Percentiles rank a stretch among this genome's conserved stretches.
Conservation (phyloP, 2,888 invertebrate species). For the Frankliniella fusca region DNA sequence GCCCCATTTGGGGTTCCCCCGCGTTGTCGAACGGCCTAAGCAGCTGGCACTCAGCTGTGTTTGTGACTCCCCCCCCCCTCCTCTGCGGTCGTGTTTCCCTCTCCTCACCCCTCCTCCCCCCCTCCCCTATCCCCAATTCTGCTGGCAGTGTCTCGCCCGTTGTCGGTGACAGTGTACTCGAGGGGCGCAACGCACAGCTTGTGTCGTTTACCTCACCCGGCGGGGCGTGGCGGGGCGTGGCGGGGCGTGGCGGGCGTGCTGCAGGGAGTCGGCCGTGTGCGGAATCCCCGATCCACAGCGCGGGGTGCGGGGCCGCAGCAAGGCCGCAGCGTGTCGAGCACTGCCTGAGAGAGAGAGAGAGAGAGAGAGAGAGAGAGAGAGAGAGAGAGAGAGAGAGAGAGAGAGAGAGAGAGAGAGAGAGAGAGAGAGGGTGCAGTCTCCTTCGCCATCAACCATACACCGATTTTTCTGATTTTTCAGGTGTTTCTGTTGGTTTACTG, state of each 20-base stretch:
- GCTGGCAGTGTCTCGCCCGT: not conserved
- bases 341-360: not conserved
- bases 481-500: too few relatives aligned
- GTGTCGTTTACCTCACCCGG: slow-evolving; percentile 16
- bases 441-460: too few relatives aligned
- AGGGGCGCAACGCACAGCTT: slow-evolving; percentile 6
- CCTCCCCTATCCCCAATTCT: not conserved
- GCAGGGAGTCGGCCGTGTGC: not conserved
- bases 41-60: slow-evolving; percentile 3
- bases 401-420: not conserved
- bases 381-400: not conserved
- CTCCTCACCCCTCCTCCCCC: not conserved
- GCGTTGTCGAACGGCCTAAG: slow-evolving; percentile 25
- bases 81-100: too few relatives aligned
- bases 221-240: not conserved
- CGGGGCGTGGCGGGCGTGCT: not conserved
- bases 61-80: not conserved
- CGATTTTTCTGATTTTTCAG: too few relatives aligned
- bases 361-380: not conserved
- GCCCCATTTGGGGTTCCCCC: not conserved
- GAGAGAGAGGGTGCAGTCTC: too few relatives aligned
- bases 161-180: not conserved
- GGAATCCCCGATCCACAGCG: not conserved
- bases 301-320: not conserved
- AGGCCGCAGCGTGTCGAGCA: too few relatives aligned